Percentiles rank a stretch among this genome's conserved stretches.
These are phyloP conservation scores for Sclerurus mexicanus DNA, from an alignment of 2,113 vertebrate genomes.

Conservation along the genomic window DNA sequence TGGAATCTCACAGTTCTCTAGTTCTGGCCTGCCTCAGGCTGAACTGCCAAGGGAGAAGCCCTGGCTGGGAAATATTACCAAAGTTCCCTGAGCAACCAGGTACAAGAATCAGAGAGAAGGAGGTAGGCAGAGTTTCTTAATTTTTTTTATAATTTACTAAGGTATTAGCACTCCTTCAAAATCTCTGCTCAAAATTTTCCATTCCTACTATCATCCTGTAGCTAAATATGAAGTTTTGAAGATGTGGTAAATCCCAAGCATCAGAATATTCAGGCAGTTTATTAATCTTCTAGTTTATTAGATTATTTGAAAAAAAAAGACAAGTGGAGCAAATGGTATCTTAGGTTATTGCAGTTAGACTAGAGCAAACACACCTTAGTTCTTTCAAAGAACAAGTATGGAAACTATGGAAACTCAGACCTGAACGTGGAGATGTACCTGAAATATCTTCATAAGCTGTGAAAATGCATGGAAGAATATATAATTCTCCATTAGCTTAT, in stretches of 20 bases:
- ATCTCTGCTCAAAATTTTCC: not conserved
- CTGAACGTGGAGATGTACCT: not conserved
- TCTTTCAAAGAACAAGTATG: not conserved
- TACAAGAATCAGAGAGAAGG: not conserved
- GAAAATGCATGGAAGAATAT: not conserved
- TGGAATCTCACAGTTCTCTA: not conserved
- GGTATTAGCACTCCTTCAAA: not conserved
- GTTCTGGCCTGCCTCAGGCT: not conserved
- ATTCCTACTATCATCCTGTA: not conserved
- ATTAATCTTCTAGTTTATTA: not conserved
- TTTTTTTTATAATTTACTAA: not conserved
- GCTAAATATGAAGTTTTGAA: not conserved
- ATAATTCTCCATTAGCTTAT: not conserved
- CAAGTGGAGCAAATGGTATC: accelerated
- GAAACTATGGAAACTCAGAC: not conserved
- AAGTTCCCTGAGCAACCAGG: not conserved
- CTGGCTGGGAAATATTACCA: not conserved
- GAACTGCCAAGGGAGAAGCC: not conserved
- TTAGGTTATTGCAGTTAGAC: not conserved
- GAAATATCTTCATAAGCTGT: not conserved
- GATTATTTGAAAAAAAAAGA: not conserved
- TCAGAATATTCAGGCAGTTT: not conserved
- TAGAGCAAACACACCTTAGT: not conserved
- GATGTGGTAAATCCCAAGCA: not conserved
- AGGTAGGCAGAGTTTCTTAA: not conserved